Conservation (phyloP, 2,888 invertebrate species). For the Empis livida region DNA sequence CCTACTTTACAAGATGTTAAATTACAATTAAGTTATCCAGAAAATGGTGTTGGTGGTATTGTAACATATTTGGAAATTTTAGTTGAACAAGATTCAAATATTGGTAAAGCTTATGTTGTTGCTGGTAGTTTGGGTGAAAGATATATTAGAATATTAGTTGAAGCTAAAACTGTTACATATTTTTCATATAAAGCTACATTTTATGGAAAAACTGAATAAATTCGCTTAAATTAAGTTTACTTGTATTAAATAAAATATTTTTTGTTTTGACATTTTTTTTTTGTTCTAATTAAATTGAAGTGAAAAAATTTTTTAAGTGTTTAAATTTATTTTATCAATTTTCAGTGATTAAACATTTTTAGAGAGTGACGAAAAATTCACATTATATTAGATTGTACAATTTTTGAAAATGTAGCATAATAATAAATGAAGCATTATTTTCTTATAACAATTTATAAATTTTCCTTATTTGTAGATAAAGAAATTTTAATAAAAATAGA, state of each 20-base stretch:
- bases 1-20: slow-evolving; percentile 23
- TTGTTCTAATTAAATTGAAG: not conserved
- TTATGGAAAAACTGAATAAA: slow-evolving; percentile 19
- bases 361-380: too few species aligned
- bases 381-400: too few species aligned
- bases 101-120: slow-evolving; percentile 29
- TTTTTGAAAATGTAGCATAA: too few species aligned
- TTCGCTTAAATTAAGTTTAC: not conserved
- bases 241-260: not conserved
- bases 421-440: too few species aligned
- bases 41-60: slow-evolving; percentile 21
- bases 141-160: slow-evolving; percentile 26
- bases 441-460: too few species aligned
- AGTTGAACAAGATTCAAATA: slow-evolving; percentile 22
- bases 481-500: too few species aligned
- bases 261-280: not conserved
- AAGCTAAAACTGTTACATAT: slow-evolving; percentile 23
- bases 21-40: slow-evolving; percentile 27
- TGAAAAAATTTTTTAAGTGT: too few species aligned
- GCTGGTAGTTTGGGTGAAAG: slow-evolving; percentile 31
- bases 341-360: too few species aligned
- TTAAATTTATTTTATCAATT: too few species aligned
- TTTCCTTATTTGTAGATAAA: too few species aligned
- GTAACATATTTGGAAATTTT: slow-evolving; percentile 25
- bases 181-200: slow-evolving; percentile 26